These are phyloP conservation scores for Oenanthe oenanthe DNA, from an alignment of 2,113 vertebrate genomes.

Conservation along the genomic window DNA sequence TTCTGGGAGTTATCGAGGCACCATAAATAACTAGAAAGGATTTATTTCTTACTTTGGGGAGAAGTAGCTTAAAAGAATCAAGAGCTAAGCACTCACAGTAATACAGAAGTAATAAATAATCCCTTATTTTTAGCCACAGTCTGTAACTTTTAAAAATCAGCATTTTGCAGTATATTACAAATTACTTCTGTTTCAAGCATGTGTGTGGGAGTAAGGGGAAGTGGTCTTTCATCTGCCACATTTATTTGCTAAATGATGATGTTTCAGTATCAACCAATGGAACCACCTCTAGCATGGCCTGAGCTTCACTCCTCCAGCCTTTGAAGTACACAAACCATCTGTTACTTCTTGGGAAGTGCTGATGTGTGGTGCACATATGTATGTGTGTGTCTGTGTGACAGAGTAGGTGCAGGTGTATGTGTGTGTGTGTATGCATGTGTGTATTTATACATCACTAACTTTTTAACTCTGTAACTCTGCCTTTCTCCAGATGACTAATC, in stretches of 20 bases:
- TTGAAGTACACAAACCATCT: not conserved
- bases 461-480: not conserved
- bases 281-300: not conserved
- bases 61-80: not conserved
- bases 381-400: not conserved
- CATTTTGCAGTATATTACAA: not conserved
- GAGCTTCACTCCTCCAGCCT: not conserved
- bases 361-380: not conserved
- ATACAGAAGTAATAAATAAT: conserved; percentile 3
- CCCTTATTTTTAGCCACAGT: not conserved
- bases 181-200: not conserved
- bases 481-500: not conserved
- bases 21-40: not conserved
- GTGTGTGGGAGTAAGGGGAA: not conserved
- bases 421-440: accelerated
- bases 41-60: not conserved
- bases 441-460: not conserved
- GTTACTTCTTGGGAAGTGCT: not conserved
- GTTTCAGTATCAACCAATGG: not conserved
- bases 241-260: not conserved
- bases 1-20: not conserved
- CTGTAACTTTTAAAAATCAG: conserved; percentile 18
- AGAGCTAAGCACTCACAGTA: not conserved
- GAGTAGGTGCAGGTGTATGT: not conserved
- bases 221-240: not conserved